Conservation (phyloP, 2,888 invertebrate genomes). For the Disparrhopalites patrizii region DNA sequence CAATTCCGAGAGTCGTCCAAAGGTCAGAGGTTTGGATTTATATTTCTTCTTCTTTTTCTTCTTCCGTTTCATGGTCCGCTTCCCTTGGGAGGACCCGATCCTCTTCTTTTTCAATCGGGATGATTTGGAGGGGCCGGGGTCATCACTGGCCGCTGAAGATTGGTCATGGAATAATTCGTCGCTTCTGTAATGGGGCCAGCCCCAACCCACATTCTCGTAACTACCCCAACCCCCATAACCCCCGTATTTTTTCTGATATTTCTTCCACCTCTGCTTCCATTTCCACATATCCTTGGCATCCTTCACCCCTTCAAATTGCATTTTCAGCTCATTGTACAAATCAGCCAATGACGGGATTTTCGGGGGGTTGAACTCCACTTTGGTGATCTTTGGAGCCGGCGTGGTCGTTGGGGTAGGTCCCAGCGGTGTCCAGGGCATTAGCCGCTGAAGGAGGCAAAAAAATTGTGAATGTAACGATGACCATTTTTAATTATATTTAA, state of each 20-base stretch:
- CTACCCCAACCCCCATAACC: background rate
- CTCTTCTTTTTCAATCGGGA: slow-evolving; percentile 1
- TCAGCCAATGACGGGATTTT: slow-evolving; percentile 6
- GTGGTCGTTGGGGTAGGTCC: slow-evolving; percentile 17
- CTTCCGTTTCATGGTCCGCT: too few relatives aligned
- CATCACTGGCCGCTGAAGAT: background rate
- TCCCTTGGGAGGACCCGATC: too few relatives aligned
- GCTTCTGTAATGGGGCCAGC: background rate
- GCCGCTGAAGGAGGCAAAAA: background rate
- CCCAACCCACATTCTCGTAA: background rate
- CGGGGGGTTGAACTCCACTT: slow-evolving; percentile 13
- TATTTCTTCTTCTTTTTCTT: slow-evolving; percentile 8
- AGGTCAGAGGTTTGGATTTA: background rate
- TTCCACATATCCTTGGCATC: background rate
- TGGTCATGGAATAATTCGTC: background rate
- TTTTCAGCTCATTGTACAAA: background rate
- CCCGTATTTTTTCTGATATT: background rate
- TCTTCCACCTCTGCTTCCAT: background rate
- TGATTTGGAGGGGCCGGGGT: background rate
- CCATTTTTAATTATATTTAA: background rate
- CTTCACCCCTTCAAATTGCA: background rate
- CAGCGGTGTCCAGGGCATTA: slow-evolving; percentile 11
- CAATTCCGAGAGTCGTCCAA: background rate
- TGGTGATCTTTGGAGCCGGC: slow-evolving; percentile 15
- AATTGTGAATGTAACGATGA: too few relatives aligned